Percentiles rank a stretch among this genome's conserved stretches.
Conservation (phyloP, 1,140 invertebrate species). For the Latrodectus geometricus region DNA sequence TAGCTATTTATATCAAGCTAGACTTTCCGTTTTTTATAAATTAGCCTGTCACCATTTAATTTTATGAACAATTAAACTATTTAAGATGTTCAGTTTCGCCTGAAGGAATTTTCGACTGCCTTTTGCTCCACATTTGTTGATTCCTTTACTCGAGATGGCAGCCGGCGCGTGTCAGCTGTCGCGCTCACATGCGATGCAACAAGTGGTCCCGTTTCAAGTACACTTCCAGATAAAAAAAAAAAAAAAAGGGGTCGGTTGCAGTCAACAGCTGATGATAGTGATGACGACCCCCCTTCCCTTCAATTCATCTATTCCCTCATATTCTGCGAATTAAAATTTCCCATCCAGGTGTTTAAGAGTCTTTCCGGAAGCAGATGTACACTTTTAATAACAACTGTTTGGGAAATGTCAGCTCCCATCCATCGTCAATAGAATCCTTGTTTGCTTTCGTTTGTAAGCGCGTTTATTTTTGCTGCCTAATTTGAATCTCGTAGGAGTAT, state of each 20-base stretch:
- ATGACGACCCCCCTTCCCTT: not conserved
- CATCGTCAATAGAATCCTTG: not conserved
- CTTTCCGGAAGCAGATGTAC: constrained; percentile 38
- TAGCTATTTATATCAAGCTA: not conserved
- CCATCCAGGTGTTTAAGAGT: not conserved
- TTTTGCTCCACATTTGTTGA: not conserved
- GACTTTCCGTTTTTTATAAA: not conserved
- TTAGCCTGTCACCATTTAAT: not conserved
- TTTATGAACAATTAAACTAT: not conserved
- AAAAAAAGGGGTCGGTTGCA: not conserved
- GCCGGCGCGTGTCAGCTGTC: constrained; percentile 41
- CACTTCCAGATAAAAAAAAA: constrained; percentile 1
- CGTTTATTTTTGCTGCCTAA: not conserved
- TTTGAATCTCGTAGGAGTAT: not conserved
- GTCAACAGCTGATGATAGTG: constrained; percentile 16
- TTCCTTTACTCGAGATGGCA: constrained; percentile 4
- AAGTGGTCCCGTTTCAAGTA: constrained; percentile 11
- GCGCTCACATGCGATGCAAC: constrained; percentile 13
- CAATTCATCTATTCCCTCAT: not conserved
- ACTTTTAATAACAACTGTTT: not conserved
- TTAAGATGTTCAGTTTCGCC: no score
- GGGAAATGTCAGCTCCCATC: not conserved
- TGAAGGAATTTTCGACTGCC: not conserved
- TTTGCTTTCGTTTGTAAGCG: not conserved
- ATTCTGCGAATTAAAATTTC: not conserved